phyloP scores from a whole-genome alignment of 2,888 invertebrate species.

The Salpingus planirostris region DNA sequence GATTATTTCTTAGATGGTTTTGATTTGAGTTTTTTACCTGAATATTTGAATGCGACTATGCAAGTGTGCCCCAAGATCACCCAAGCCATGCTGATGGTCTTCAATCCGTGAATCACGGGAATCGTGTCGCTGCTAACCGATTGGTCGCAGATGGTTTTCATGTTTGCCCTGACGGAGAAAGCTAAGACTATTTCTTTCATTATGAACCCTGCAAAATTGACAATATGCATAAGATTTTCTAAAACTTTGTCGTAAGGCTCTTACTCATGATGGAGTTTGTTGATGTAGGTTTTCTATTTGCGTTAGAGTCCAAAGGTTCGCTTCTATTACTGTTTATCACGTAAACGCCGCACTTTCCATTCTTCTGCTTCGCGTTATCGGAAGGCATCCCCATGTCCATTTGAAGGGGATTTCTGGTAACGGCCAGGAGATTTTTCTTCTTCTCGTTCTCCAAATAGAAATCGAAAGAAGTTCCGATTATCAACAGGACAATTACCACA shows the following conservation, averaged over 20 bases:
- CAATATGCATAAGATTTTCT: slow-evolving; percentile 2
- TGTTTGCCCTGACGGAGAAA: slow-evolving; percentile 68
- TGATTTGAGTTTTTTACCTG: slow-evolving; percentile 41
- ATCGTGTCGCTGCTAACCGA: slow-evolving; percentile 72
- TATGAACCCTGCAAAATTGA: slow-evolving; percentile 48
- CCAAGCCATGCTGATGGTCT: slow-evolving; percentile 56
- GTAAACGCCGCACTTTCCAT: slow-evolving; percentile 28
- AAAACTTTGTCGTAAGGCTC: slow-evolving; percentile 1
- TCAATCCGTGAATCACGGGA: slow-evolving; percentile 58
- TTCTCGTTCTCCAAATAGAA: slow-evolving; percentile 49
- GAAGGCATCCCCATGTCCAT: slow-evolving; percentile 36
- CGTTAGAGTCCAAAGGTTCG: slow-evolving; percentile 11
- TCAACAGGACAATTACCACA: slow-evolving; percentile 48
- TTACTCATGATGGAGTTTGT: slow-evolving; percentile 15
- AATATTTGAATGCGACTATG: slow-evolving; percentile 74
- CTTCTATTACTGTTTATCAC: slow-evolving; percentile 32
- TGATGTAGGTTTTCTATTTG: slow-evolving; percentile 10
- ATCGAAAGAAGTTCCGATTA: slow-evolving; percentile 65
- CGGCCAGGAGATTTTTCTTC: slow-evolving; percentile 35
- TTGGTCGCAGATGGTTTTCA: slow-evolving; percentile 71
- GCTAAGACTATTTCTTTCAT: slow-evolving; percentile 64
- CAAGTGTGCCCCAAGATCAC: slow-evolving; percentile 65
- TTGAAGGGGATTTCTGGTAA: slow-evolving; percentile 23
- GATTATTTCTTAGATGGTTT: too few relatives aligned
- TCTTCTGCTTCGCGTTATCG: slow-evolving; percentile 31